A percentile compares a stretch with the other conserved stretches of the same genome.
Conservation (phyloP, 2,888 invertebrate species). For the Aleiodes leptofemur region DNA sequence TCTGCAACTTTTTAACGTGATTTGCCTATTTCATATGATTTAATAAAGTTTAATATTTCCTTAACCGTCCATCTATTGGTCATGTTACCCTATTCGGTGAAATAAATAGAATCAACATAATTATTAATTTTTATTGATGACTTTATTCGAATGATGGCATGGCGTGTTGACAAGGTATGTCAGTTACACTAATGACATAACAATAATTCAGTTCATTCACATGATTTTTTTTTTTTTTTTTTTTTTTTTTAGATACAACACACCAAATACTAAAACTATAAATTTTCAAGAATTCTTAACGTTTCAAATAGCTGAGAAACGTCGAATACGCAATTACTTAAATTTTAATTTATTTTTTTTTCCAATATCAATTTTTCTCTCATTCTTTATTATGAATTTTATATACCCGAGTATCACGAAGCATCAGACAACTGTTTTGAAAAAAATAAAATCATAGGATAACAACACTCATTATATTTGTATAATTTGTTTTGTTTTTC, state of each 20-base stretch:
- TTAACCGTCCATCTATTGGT: too few relatives aligned
- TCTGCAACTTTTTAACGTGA: too few relatives aligned
- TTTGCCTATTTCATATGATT: too few relatives aligned
- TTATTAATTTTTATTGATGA: slow-evolving; percentile 55
- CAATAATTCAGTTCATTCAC: slow-evolving; percentile 9
- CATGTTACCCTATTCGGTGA: too few relatives aligned
- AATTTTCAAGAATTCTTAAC: slow-evolving; percentile 9
- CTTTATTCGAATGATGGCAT: slow-evolving; percentile 54
- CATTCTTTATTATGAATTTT: neutral
- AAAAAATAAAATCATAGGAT: slow-evolving; percentile 12
- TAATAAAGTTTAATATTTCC: too few relatives aligned
- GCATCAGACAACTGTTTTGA: slow-evolving; percentile 33
- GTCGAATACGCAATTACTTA: neutral
- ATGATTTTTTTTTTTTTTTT: neutral
- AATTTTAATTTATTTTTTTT: neutral
- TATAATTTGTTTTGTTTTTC: neutral
- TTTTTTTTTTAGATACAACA: neutral
- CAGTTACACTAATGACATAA: slow-evolving; percentile 36
- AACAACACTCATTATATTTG: slow-evolving; percentile 9
- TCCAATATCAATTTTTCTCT: slow-evolving; percentile 21
- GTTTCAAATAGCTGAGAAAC: slow-evolving; percentile 7
- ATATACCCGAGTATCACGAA: slow-evolving; percentile 35
- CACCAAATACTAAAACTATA: slow-evolving; percentile 33
- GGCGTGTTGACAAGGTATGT: slow-evolving; percentile 36
- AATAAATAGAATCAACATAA: neutral